Conservation (phyloP, 2,888 invertebrate genomes). For the Margaritifera margaritifera region DNA sequence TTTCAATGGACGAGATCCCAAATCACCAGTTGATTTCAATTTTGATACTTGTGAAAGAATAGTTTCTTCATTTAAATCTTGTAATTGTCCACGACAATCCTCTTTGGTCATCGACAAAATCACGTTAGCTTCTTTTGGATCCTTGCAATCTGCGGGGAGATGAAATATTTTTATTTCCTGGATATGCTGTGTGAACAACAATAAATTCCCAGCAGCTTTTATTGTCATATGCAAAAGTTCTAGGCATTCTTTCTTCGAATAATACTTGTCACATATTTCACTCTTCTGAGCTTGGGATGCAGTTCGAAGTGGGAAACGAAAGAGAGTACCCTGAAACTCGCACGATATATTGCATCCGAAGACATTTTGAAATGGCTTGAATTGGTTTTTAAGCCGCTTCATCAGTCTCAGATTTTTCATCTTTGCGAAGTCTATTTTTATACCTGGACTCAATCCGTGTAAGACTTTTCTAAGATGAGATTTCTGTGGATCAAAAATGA, state of each 20-base stretch:
- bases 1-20: too few relatives aligned
- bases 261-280: conserved; percentile 53
- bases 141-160: conserved; percentile 27
- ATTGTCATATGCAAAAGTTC: conserved; percentile 51
- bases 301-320: conserved; percentile 67
- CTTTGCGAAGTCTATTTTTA: conserved; percentile 34
- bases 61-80: too few relatives aligned
- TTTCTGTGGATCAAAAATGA: conserved; percentile 68
- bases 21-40: too few relatives aligned
- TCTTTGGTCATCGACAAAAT: neutral
- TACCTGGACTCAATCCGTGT: conserved; percentile 33
- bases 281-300: conserved; percentile 55
- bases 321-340: conserved; percentile 56
- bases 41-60: too few relatives aligned
- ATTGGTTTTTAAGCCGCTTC: conserved; percentile 53
- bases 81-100: neutral
- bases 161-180: conserved; percentile 54
- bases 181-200: conserved; percentile 69
- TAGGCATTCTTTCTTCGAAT: conserved; percentile 50
- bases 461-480: conserved; percentile 54
- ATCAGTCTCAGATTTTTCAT: conserved; percentile 35
- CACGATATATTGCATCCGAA: conserved; percentile 44
- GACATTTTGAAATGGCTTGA: conserved; percentile 59
- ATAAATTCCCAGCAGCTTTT: conserved; percentile 53
- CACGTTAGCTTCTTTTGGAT: neutral